Base-by-base conservation (phyloP, 2,797 vertebrate genomes). In the Triplophysa yarkandensis region DNA sequence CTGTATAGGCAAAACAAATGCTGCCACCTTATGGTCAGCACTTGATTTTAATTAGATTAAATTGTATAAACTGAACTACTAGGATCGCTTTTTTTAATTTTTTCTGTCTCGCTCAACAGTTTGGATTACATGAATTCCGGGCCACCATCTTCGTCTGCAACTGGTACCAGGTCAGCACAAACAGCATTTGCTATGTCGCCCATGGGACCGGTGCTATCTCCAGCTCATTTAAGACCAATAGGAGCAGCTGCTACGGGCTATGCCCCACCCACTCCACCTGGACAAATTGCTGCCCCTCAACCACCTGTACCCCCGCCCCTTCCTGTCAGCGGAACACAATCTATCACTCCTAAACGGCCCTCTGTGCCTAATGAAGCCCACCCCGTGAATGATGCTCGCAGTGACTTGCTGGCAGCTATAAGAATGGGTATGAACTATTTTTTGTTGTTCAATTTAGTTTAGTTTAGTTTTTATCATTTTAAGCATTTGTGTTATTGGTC, bases 351-450 rank as follows among this genome's bases (percentile, higher is more conserved):
- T 82, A 95, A 95, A 81, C 93, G 94, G 4, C 90, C 95, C 71
- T 91, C 93, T 63, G 91, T 90, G 0, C 87, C 95, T 83, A 91
- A 92, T 2, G 95, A 98, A 85, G 84, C 74, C 6, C 78, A 90
- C 0, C 90, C 90, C 0, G 77, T 92, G 69, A 96, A 86, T 0
- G 98, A 98, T 5, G 95, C 96, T 4, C 94, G 96, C 77, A 99
- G 97, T 0, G 98, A 99, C 82, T 94, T 98, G 36, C 93, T 98
- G 27, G 94, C 98, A 76, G 97, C 98, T 73, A 99, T 99, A 79
- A 94, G 97, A 17, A 98, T 98, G 97, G 98, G 98, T 98, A 84
- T 89, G 91, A 61, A 48, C 8, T 44, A 11, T 39, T 48, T 48
- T n/a, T 19, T 2, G 43, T 7, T 0, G 44, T 48, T 25, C n/a